Base-by-base conservation (phyloP, 2,888 invertebrate genomes). In the Rhodophaea formosa region DNA sequence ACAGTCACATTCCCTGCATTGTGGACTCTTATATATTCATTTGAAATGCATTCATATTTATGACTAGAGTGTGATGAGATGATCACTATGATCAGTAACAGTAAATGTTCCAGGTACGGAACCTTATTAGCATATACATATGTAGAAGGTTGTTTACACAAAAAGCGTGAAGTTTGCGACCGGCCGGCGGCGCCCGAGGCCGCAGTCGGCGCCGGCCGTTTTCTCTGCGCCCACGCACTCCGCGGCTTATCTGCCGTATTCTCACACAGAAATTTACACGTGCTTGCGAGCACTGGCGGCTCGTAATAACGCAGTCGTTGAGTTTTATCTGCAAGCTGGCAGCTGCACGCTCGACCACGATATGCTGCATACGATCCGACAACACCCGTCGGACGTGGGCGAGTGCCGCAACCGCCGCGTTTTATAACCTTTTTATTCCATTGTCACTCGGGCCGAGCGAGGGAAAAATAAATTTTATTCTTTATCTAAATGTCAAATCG, bases 401-500 rank as follows among this genome's bases (percentile, higher is more conserved):
- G 88, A 77, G 74, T 75, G 71, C 74, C 80, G 79, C 86, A 79
- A 82, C 85, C 79, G 80, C 75, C 80, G 82, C 88, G 78, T 89
- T 90, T 90, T 90, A 90, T 84, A 88, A 90, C 89, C 88, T 88
- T 89, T 90, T 89, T 89, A 90, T 88, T 88, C 89, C 86, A 90
- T 90, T 90, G 90, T 91, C 91, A 90, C 89, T 83, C 80, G 72
- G 71, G 71, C 80, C 78, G 73, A 76, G 79, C 85, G 80, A 84
- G 84, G 83, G 81, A 84, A 88, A 88, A 87, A 91, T 90, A 91
- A 91, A 91, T 91, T 89, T 88, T 79, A 87, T 79, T 85, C 82
- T 89, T 91, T 91, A 91, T 91, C 91, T 91, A 87, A 90, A 91
- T 88, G 91, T 91, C 91, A 91, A 91, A 91, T 91, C 91, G 88